Percentiles rank a stretch among this genome's conserved stretches.
Evolutionary conservation across 2,113 vertebrate genomes (phyloP).

Genomic region (Oplegnathus fasciatus): DNA sequence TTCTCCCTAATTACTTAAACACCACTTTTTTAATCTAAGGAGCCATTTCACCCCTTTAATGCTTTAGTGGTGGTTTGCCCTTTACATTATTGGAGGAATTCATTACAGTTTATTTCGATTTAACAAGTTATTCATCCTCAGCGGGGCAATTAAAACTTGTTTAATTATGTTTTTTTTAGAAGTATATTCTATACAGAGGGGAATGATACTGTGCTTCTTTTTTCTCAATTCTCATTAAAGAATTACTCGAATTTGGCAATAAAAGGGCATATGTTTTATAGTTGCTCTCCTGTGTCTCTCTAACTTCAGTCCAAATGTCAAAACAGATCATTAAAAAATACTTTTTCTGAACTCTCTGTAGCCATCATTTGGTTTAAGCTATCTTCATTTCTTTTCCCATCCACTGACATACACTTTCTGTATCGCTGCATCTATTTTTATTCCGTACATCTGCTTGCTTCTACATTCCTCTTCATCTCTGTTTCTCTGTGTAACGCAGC

Average conservation of each 20-base stretch:
- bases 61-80: conserved; percentile 2
- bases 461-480: conserved; percentile 37
- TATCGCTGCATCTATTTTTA: conserved; percentile 56
- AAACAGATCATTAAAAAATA: conserved; percentile 5
- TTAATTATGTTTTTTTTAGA: conserved; percentile 3
- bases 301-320: not conserved
- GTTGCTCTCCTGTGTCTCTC: not conserved
- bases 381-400: not conserved
- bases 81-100: conserved; percentile 12
- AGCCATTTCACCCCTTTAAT: conserved; percentile 29
- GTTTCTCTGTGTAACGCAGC: conserved; percentile 67
- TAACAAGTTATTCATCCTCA: conserved; percentile 2
- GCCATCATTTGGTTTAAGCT: conserved; percentile 14
- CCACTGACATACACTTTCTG: conserved; percentile 23
- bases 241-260: not conserved
- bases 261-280: not conserved
- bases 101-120: not conserved
- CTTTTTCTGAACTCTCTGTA: not conserved
- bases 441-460: conserved; percentile 25
- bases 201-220: not conserved
- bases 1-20: conserved; percentile 7
- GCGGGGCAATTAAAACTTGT: conserved; percentile 13
- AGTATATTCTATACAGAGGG: not conserved
- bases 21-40: not conserved
- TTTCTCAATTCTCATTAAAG: not conserved